Evolutionary conservation across 2,888 invertebrate species (phyloP).

Genomic region (Clepsis dumicolana): DNA sequence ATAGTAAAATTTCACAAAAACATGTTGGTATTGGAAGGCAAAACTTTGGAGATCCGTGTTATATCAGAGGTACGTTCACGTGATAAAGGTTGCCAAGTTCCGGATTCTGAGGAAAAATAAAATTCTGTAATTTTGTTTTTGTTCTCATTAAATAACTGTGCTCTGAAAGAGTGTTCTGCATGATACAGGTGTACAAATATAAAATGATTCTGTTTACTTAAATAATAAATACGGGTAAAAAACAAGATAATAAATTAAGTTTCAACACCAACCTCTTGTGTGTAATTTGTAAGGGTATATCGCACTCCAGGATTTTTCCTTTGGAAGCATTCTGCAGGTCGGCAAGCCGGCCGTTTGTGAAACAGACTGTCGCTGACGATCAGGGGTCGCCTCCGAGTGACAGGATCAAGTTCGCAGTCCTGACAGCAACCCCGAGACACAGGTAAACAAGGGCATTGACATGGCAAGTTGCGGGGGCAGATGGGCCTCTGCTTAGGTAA

Average conservation of each 20-base stretch:
- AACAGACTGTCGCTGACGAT: conserved; percentile 85
- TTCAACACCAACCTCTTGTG: conserved; percentile 60
- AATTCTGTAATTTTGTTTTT: background rate
- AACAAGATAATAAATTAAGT: background rate
- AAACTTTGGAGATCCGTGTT: conserved; percentile 38
- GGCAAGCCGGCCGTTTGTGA: conserved; percentile 66
- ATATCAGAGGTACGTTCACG: conserved; percentile 65
- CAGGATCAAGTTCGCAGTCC: conserved; percentile 79
- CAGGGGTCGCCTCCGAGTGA: conserved; percentile 85
- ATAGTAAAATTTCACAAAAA: background rate
- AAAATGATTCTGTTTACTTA: no score
- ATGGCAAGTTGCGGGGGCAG: conserved; percentile 76
- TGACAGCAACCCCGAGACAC: conserved; percentile 78
- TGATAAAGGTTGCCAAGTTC: conserved; percentile 62
- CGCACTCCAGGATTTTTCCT: conserved; percentile 66
- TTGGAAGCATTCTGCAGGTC: conserved; percentile 63
- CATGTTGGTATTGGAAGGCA: background rate
- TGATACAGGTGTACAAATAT: no score
- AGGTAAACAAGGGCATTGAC: conserved; percentile 80
- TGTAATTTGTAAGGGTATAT: conserved; percentile 68
- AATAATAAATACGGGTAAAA: no score
- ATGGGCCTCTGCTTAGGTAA: conserved; percentile 79
- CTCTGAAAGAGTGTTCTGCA: no score
- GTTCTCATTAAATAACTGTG: no score
- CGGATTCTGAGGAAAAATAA: conserved; percentile 60